Evolutionary conservation across 2,888 invertebrate species (phyloP).

Genomic region (Cistogaster globosa): DNA sequence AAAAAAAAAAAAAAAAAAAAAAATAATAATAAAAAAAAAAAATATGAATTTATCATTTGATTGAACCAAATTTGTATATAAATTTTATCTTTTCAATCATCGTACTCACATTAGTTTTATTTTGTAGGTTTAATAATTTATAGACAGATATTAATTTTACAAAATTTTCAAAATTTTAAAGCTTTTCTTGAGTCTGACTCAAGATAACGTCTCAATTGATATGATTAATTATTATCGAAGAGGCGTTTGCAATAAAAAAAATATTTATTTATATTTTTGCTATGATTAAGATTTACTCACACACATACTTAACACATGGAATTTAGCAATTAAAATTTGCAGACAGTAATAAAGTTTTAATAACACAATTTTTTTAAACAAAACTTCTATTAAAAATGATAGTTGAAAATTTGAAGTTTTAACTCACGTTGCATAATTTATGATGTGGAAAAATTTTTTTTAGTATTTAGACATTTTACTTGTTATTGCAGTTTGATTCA

Average conservation of each 20-base stretch:
- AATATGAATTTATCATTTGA: slow-evolving; percentile 2
- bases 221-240: slow-evolving; percentile 67
- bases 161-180: not conserved
- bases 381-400: not conserved
- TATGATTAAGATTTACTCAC: not conserved
- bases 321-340: slow-evolving; percentile 13
- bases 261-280: slow-evolving; percentile 29
- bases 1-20: no score
- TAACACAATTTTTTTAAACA: not conserved
- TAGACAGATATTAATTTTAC: slow-evolving; percentile 35
- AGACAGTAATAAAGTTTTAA: not conserved
- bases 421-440: slow-evolving; percentile 15
- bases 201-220: slow-evolving; percentile 66
- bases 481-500: no score
- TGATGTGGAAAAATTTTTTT: not conserved
- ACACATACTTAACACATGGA: not conserved
- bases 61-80: slow-evolving; percentile 38
- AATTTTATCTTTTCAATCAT: slow-evolving; percentile 53
- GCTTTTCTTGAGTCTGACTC: slow-evolving; percentile 47
- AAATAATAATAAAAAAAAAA: no score
- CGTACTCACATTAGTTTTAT: slow-evolving; percentile 34
- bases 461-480: not conserved
- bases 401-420: not conserved
- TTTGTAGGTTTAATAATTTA: slow-evolving; percentile 42
- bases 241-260: slow-evolving; percentile 55